Evolutionary conservation across 2,888 invertebrate genomes (phyloP), one percentile per base, ranked within the genome.

Genomic region (Trichogramma dendrolimi): DNA sequence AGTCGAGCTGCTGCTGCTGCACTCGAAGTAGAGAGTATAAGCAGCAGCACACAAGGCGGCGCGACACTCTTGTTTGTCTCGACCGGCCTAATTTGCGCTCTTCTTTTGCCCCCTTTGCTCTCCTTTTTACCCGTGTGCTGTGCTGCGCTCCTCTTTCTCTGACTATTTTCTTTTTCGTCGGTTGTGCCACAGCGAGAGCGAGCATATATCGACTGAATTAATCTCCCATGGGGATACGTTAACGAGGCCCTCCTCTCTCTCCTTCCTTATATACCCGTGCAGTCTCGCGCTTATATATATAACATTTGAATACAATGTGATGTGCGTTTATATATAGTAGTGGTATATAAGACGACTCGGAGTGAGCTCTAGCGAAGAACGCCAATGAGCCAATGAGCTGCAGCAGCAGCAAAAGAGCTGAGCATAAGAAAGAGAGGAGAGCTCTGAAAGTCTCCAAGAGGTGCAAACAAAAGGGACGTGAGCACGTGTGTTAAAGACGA

Each of bases 251-350:
- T 27, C 27, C 27, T 27, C 27, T 27, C 27, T 27, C 27, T 27
- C 2, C 27, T 27, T 27, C 27, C 27, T 27, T 54, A 43, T 57
- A 57, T 56, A 58, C 55, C 53, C 51, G 27, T 2, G 27, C 27
- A 27, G 27, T 27, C 27, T 27, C 27, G 27, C 27, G 27, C 3
- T 27, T 27, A 27, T 27, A 27, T 27, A 27, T 27, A 27, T 27
- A 27, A 27, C 27, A 27, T 78, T 78, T 78, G 75, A 78, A 78
- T 78, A 78, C 77, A 78, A 77, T 78, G 73, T 72, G 62, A 63
- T 62, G 63, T 64, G 66, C 68, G 69, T 73, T 72, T 73, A 74
- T 75, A 73, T 72, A 74, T 70, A 69, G 71, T 67, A 67, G 68
- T 71, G 71, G 71, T 73, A 71, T 70, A 70, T 75, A 74, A 72